phyloP scores from a whole-genome alignment of 2,797 vertebrate genomes.

The Selene dorsalis region DNA sequence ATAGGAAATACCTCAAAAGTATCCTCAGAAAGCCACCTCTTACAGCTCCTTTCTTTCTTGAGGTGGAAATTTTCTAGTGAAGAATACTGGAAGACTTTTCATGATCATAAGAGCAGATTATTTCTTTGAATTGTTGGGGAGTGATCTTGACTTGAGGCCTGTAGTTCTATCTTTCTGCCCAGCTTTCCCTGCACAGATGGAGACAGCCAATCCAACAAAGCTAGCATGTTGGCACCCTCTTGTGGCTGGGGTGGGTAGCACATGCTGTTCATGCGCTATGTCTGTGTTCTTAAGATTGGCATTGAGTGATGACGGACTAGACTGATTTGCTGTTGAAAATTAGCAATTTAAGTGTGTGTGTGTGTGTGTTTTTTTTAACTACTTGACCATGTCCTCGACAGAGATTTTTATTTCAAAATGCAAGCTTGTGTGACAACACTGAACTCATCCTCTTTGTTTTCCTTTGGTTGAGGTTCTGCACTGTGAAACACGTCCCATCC shows the following conservation, averaged over 20 bases:
- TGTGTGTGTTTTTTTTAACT: no score
- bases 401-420: no score
- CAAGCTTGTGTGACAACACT: no score
- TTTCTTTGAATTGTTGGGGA: background rate
- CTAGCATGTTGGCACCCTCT: background rate
- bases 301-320: no score
- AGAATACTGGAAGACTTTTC: background rate
- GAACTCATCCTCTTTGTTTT: no score
- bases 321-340: no score
- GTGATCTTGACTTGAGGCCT: background rate
- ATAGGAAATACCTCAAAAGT: no score
- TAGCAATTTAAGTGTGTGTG: no score
- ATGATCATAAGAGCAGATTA: background rate
- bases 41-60: background rate
- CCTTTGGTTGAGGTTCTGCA: background rate
- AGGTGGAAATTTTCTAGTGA: background rate
- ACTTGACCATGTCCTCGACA: no score
- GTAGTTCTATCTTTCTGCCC: background rate
- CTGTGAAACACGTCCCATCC: background rate
- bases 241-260: background rate
- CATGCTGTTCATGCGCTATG: background rate
- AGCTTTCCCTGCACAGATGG: background rate
- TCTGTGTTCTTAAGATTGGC: no score
- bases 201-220: background rate
- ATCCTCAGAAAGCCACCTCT: no score